phyloP scores from a whole-genome alignment of 2,888 invertebrate genomes.

The Eristalinus sepulchralis region DNA sequence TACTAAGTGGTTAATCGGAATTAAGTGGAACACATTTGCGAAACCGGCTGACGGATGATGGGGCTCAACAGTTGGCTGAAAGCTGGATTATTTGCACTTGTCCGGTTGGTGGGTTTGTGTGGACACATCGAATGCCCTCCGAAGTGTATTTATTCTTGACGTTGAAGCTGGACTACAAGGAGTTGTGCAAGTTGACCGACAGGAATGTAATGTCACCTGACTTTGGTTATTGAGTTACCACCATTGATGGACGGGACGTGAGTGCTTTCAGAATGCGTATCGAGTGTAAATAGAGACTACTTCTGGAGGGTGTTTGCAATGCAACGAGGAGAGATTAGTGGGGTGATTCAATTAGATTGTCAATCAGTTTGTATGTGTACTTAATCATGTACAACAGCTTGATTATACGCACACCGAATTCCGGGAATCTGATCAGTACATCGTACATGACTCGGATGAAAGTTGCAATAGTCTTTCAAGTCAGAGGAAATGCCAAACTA shows the following conservation, averaged over 20 bases:
- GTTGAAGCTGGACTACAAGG: not conserved
- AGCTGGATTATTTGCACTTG: not conserved
- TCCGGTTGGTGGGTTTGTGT: not conserved
- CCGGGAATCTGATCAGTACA: too few relatives aligned
- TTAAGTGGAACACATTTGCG: not conserved
- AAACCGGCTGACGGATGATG: not conserved
- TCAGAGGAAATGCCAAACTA: too few relatives aligned
- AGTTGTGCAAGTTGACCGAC: not conserved
- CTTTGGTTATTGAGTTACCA: not conserved
- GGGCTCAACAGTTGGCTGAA: not conserved
- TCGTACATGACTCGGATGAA: too few relatives aligned
- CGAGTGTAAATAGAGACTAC: not conserved
- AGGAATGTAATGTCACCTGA: not conserved
- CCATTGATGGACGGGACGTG: not conserved
- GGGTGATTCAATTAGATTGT: not conserved
- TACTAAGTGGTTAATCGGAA: slow-evolving; percentile 10
- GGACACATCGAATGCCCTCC: not conserved
- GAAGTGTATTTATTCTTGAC: not conserved
- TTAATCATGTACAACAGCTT: too few relatives aligned
- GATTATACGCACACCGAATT: too few relatives aligned
- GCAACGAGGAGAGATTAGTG: not conserved
- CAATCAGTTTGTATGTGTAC: too few relatives aligned
- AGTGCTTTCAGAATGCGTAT: not conserved
- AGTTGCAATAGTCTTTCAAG: too few relatives aligned
- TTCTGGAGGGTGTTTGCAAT: not conserved